Evolutionary conservation across 2,797 vertebrate genomes (phyloP).

Genomic region (Myiothlypis chrysogaster): DNA sequence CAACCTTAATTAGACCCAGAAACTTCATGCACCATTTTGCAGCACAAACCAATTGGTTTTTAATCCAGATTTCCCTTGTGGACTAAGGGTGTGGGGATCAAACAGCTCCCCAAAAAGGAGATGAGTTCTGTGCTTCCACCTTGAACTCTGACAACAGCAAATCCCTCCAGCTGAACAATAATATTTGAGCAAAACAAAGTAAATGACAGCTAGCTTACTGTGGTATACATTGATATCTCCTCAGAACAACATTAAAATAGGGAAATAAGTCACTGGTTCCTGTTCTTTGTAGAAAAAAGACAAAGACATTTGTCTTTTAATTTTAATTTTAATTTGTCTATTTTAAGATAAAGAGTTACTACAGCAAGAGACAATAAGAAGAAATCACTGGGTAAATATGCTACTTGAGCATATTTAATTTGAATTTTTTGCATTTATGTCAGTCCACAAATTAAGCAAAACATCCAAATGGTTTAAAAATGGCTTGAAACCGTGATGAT

Average conservation of each 20-base stretch:
- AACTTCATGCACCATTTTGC: not conserved
- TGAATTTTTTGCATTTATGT: not conserved
- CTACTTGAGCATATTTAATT: not conserved
- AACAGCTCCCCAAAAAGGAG: not conserved
- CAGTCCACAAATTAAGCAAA: not conserved
- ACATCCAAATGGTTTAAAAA: conserved; percentile 25
- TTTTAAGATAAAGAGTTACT: not conserved
- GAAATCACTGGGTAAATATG: not conserved
- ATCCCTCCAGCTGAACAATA: not conserved
- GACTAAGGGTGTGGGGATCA: not conserved
- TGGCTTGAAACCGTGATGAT: conserved; percentile 8
- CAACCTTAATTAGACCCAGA: not conserved
- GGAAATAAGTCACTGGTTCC: not conserved
- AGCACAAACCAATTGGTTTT: not conserved
- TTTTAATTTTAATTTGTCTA: no score
- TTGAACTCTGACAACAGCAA: not conserved
- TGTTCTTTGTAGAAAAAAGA: accelerated
- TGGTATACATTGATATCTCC: not conserved
- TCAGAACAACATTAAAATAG: not conserved
- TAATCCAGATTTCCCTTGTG: not conserved
- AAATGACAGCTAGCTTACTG: not conserved
- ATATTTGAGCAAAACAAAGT: not conserved
- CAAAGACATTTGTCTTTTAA: not conserved
- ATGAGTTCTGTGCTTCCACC: not conserved
- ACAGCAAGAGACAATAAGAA: not conserved